Base-by-base conservation (phyloP, 2,797 vertebrate genomes). In the Sardinella longiceps region DNA sequence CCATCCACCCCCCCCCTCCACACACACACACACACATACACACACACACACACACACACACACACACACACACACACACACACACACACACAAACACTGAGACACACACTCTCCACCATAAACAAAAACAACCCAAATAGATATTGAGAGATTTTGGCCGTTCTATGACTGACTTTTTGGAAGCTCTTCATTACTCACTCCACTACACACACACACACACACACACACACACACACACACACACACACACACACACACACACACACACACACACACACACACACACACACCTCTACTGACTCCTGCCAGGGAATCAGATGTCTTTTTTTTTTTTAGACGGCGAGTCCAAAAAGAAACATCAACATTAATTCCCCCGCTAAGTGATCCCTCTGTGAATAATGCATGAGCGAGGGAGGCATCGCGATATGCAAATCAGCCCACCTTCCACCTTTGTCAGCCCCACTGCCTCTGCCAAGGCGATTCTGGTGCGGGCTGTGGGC, bases 311-410 rank as follows among this genome's bases (percentile, higher is more conserved):
- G 85, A 85, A 91, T 87, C 85, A 86, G 92, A 94, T 92, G 92
- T 93, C 93, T 93, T 48, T 48, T 48, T 48, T 48, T 48, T 92
- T 89, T 90, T 74, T 93, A 93, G 93, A 93, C 66, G 88, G 85
- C 58, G 85, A 92, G 91, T 91, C 89, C 92, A 92, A 93, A 94
- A 93, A 90, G 92, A 93, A 93, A 92, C 93, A 94, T 94, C 92
- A 93, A 93, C 94, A 91, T 94, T 94, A 94, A 95, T 94, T 94
- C 92, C 88, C 89, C 88, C 66, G 87, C 91, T 94, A 94, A 95
- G 94, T 92, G 91, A 92, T 92, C 89, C 86, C 86, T 14, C 2
- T 15, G 81, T 94, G 93, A 95, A 95, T 95, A 94, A 95, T 95
- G 92, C 91, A 95, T 94, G 91, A 94, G 88, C 46, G 46, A 48